Evolutionary conservation across 2,797 vertebrate genomes (phyloP).

Genomic region (Phoeniculus purpureus): DNA sequence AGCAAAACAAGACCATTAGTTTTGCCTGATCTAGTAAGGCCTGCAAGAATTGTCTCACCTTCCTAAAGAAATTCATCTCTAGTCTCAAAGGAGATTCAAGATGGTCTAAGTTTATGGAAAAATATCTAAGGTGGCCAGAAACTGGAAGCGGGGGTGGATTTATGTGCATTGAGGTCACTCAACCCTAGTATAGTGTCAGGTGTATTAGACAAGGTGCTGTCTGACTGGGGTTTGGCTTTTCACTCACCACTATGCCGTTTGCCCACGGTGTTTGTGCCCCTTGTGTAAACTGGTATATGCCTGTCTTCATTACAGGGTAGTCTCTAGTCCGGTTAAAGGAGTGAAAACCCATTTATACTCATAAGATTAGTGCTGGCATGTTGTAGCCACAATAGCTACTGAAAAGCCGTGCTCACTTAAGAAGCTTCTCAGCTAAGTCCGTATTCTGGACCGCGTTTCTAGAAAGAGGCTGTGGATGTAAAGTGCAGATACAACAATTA

Average conservation of each 20-base stretch:
- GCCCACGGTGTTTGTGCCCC: rapidly evolving
- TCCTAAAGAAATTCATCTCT: neutral
- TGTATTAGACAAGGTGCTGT: neutral
- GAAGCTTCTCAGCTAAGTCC: conserved; percentile 6
- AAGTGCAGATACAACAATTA: conserved; percentile 37
- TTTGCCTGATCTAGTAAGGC: neutral
- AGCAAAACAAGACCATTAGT: neutral
- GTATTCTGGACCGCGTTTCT: neutral
- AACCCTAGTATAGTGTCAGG: neutral
- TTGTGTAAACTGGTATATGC: neutral
- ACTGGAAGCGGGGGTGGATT: neutral
- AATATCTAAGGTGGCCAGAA: neutral
- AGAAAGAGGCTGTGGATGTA: neutral
- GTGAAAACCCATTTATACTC: neutral
- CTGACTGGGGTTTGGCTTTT: neutral
- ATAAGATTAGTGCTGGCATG: neutral
- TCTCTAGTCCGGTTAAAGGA: neutral
- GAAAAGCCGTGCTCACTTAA: neutral
- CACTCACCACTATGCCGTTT: neutral
- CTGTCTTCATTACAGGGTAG: neutral
- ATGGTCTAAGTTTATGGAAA: neutral
- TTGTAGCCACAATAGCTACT: neutral
- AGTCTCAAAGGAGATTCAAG: neutral
- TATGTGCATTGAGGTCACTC: neutral
- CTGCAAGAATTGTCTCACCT: neutral